phyloP scores from a whole-genome alignment of 2,797 vertebrate genomes.

The Macropodus opercularis region DNA sequence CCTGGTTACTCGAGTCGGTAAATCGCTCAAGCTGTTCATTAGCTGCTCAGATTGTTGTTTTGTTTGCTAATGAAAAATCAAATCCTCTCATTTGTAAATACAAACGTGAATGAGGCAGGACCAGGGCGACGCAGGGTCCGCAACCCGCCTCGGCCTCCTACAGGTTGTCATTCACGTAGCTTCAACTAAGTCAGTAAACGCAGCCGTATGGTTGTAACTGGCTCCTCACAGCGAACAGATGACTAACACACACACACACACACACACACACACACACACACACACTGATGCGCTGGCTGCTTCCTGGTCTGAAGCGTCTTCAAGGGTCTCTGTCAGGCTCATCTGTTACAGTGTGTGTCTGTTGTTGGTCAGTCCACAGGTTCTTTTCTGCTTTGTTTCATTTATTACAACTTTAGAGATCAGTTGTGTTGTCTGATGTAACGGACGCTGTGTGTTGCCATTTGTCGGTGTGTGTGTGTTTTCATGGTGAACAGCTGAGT shows the following conservation, averaged over 20 bases:
- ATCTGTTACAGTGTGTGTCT: too few species aligned
- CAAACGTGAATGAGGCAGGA: too few species aligned
- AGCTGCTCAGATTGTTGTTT: constrained; percentile 29
- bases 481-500: constrained; percentile 11
- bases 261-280: constrained; percentile 12
- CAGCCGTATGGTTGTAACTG: constrained; percentile 29
- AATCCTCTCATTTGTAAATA: too few species aligned
- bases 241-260: constrained; percentile 13
- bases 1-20: constrained; percentile 45
- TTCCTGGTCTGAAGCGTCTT: constrained; percentile 60
- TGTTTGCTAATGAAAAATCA: constrained; percentile 29
- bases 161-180: too few species aligned
- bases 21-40: constrained; percentile 48
- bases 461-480: constrained; percentile 4
- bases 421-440: neutral
- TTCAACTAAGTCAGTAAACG: neutral
- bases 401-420: too few species aligned
- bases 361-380: too few species aligned
- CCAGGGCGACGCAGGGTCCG: too few species aligned
- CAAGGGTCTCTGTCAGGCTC: constrained; percentile 62
- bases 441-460: neutral
- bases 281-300: constrained; percentile 32
- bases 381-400: too few species aligned
- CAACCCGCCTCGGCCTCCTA: too few species aligned
- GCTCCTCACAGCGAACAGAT: constrained; percentile 28